phyloP scores from a whole-genome alignment of 2,888 invertebrate genomes.

The Mechanitis messenoides region DNA sequence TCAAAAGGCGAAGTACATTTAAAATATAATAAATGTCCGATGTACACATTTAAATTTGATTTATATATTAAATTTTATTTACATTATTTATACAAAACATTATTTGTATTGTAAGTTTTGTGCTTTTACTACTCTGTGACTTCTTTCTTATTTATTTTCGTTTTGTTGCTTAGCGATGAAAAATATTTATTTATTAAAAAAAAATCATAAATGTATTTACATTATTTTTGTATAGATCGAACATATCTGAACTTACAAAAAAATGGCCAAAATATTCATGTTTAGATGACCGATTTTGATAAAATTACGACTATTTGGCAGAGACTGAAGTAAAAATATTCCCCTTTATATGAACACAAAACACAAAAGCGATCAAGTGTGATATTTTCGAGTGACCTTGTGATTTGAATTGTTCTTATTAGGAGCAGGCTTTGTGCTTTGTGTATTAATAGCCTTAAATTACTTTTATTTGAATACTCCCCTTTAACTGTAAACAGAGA shows the following conservation, averaged over 20 bases:
- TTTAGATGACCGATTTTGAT: too few relatives aligned
- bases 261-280: too few relatives aligned
- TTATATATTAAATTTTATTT: neutral
- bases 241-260: too few relatives aligned
- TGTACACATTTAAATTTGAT: neutral
- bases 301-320: too few relatives aligned
- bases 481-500: constrained; percentile 12
- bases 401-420: constrained; percentile 21
- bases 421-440: constrained; percentile 21
- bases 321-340: neutral
- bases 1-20: constrained; percentile 6
- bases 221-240: too few relatives aligned
- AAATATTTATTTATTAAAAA: too few relatives aligned
- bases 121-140: too few relatives aligned
- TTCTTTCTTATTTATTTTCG: too few relatives aligned
- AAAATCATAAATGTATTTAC: too few relatives aligned
- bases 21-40: neutral
- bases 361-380: neutral
- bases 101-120: too few relatives aligned
- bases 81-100: too few relatives aligned
- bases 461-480: constrained; percentile 21
- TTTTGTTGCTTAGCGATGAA: too few relatives aligned
- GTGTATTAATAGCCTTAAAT: constrained; percentile 24
- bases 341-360: neutral
- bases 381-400: constrained; percentile 15